phyloP scores from a whole-genome alignment of 1,140 invertebrate genomes.

The Vollenhovia emeryi region DNA sequence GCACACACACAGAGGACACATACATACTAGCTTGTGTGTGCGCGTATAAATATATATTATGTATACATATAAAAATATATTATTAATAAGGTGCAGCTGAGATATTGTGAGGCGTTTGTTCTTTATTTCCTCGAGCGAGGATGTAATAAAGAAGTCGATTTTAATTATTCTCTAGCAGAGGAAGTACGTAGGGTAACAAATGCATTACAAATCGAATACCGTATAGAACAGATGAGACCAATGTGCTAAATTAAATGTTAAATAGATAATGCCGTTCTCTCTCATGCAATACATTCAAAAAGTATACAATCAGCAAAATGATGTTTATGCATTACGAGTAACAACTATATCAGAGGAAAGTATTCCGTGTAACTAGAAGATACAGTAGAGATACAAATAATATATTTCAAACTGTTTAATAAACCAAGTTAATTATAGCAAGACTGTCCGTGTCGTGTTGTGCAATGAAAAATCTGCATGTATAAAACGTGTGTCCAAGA shows the following conservation, averaged over 20 bases:
- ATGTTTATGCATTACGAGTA: not conserved
- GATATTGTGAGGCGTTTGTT: not conserved
- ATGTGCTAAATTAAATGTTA: conserved; percentile 11
- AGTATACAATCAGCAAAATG: not conserved
- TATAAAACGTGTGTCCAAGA: conserved; percentile 70
- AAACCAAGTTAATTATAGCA: conserved; percentile 5
- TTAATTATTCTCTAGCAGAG: conserved; percentile 43
- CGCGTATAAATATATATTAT: conserved; percentile 18
- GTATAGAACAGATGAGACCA: not conserved
- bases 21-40: not conserved
- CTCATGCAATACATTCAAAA: not conserved
- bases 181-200: conserved; percentile 71
- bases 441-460: not conserved
- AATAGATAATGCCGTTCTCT: not conserved
- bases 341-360: not conserved
- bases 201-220: conserved; percentile 29
- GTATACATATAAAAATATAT: conserved; percentile 57
- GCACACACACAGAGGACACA: too few species aligned
- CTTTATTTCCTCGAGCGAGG: conserved; percentile 11
- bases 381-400: conserved; percentile 12
- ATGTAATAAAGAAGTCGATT: not conserved
- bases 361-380: conserved; percentile 24
- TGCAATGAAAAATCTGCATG: conserved; percentile 66
- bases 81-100: conserved; percentile 24
- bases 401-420: not conserved